A percentile compares a stretch with the other conserved stretches of the same genome.
Evolutionary conservation across 2,797 vertebrate genomes (phyloP).

Genomic region (Cossypha polioptera): DNA sequence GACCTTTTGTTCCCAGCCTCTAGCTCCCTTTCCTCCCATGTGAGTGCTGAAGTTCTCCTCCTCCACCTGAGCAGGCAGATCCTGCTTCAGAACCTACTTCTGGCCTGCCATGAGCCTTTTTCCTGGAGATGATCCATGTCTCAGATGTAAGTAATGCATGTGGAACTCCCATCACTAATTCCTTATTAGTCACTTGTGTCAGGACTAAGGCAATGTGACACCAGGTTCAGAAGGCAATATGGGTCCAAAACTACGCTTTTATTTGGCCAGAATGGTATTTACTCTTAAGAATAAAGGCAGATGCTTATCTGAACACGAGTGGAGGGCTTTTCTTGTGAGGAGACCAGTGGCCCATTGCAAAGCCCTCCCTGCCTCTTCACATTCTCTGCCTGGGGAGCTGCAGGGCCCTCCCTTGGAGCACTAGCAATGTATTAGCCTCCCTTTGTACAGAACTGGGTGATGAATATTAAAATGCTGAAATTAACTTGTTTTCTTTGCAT

Average conservation of each 20-base stretch:
- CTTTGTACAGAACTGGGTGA: background rate
- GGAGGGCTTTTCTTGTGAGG: background rate
- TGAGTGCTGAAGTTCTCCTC: background rate
- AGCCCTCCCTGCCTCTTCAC: background rate
- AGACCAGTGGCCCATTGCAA: background rate
- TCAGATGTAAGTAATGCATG: rapidly evolving
- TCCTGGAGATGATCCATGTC: background rate
- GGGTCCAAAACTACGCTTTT: background rate
- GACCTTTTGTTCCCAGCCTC: background rate
- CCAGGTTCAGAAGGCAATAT: background rate
- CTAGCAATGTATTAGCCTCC: background rate
- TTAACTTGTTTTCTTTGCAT: slow-evolving; percentile 46
- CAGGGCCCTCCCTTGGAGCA: background rate
- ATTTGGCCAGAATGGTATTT: background rate
- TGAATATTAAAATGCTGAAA: slow-evolving; percentile 22
- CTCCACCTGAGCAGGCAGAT: background rate
- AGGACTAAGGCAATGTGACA: background rate
- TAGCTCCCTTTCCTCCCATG: background rate
- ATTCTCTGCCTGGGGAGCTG: background rate
- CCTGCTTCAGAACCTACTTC: background rate
- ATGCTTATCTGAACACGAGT: background rate
- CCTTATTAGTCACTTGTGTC: background rate
- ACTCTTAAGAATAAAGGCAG: background rate
- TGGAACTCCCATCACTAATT: background rate
- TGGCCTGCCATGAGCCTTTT: background rate